Percentiles rank a stretch among this genome's conserved stretches.
These are phyloP conservation scores for Jaculus jaculus DNA, from an alignment of 2,113 vertebrate species.

Conservation along the genomic window DNA sequence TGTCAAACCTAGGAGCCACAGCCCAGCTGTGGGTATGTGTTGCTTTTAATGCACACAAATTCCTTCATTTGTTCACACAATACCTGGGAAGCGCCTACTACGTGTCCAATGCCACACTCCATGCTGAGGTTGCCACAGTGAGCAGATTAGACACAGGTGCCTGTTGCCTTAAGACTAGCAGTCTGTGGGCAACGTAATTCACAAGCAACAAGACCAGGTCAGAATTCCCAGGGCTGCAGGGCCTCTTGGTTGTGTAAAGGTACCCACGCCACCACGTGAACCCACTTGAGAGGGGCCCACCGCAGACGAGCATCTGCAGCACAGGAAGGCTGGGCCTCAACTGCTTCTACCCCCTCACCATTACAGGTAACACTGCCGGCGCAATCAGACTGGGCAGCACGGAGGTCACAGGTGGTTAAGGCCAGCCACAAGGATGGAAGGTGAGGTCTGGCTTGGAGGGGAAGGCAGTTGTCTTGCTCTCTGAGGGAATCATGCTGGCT, in stretches of 20 bases:
- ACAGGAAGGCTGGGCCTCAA: no score
- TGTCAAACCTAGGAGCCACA: neutral
- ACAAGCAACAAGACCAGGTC: neutral
- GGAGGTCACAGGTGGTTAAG: neutral
- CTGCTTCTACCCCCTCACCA: neutral
- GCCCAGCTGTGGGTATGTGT: neutral
- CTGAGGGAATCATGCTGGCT: neutral
- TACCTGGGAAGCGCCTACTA: neutral
- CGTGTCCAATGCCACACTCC: neutral
- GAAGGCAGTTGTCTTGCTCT: neutral
- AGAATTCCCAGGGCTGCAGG: neutral
- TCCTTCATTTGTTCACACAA: neutral
- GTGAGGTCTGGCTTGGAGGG: neutral
- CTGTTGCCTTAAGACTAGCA: fast-evolving
- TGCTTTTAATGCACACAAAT: neutral
- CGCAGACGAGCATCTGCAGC: neutral
- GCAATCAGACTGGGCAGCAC: no score
- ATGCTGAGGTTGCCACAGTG: neutral
- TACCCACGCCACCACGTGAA: no score
- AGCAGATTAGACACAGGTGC: neutral
- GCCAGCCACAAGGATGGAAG: neutral
- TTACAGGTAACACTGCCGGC: neutral
- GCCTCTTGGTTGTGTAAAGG: neutral
- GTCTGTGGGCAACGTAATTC: neutral
- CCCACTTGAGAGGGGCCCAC: neutral